These are phyloP conservation scores for Xanthia togata DNA, from an alignment of 2,888 invertebrate genomes.

Conservation along the genomic window DNA sequence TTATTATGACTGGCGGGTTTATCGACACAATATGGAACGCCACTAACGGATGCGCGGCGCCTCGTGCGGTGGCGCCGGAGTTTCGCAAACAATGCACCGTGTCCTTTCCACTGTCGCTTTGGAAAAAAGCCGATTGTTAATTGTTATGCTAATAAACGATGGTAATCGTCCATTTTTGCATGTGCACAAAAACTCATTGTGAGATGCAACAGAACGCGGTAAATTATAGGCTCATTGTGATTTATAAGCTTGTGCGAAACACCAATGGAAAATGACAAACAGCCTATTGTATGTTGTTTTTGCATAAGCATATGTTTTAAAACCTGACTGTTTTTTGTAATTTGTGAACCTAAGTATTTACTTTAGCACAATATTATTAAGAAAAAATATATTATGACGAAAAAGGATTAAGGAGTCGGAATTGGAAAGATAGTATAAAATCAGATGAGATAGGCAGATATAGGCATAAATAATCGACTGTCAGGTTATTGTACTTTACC, in stretches of 20 bases:
- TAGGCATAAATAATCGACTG: slow-evolving; percentile 7
- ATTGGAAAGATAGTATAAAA: slow-evolving; percentile 15
- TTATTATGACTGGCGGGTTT: slow-evolving; percentile 75
- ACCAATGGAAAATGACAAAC: slow-evolving; percentile 52
- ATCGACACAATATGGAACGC: slow-evolving; percentile 77
- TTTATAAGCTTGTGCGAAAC: slow-evolving; percentile 43
- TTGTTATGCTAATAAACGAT: slow-evolving; percentile 81
- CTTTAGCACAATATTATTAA: background rate
- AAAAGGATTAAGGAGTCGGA: slow-evolving; percentile 18
- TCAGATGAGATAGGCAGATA: slow-evolving; percentile 31
- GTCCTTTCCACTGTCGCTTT: slow-evolving; percentile 78
- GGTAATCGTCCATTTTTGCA: slow-evolving; percentile 70
- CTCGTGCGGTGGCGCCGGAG: slow-evolving; percentile 80
- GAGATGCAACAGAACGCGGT: slow-evolving; percentile 34
- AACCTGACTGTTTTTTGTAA: slow-evolving; percentile 26
- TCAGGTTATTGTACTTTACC: slow-evolving; percentile 49
- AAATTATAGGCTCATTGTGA: slow-evolving; percentile 39
- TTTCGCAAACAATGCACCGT: slow-evolving; percentile 85
- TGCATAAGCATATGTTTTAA: slow-evolving; percentile 24
- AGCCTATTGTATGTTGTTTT: slow-evolving; percentile 44
- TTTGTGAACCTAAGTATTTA: background rate
- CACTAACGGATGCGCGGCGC: slow-evolving; percentile 87
- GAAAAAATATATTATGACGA: slow-evolving; percentile 3
- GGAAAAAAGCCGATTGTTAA: slow-evolving; percentile 83
- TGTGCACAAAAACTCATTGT: slow-evolving; percentile 64